Conservation (phyloP, 2,113 vertebrate genomes). For the Apaloderma vittatum region DNA sequence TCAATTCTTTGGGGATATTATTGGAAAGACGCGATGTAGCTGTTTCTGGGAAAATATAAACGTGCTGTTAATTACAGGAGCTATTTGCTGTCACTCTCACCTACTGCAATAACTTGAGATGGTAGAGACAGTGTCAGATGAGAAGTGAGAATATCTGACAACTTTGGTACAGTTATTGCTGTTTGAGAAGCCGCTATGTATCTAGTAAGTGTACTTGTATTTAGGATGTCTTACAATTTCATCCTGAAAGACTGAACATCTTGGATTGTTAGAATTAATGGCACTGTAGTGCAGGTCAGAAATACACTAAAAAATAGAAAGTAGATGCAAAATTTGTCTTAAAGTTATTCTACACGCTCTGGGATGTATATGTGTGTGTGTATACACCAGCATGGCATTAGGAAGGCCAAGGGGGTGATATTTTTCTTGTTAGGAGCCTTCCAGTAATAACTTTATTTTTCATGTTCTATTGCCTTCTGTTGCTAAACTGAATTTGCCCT, state of each 20-base stretch:
- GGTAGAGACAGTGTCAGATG: background rate
- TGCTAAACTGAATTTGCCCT: background rate
- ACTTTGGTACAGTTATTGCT: slow-evolving; percentile 23
- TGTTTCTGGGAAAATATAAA: background rate
- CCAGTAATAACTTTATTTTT: background rate
- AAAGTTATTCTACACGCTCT: background rate
- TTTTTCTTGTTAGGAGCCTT: background rate
- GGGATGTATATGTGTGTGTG: background rate
- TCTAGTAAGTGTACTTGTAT: background rate
- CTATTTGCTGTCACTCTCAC: background rate
- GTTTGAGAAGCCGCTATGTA: background rate
- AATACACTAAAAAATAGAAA: background rate
- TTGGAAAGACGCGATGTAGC: background rate
- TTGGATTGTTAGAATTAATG: background rate
- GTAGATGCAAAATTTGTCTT: background rate
- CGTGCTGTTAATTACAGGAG: background rate
- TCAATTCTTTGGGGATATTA: background rate
- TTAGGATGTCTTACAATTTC: background rate
- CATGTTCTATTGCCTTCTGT: background rate
- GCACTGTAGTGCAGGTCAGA: background rate
- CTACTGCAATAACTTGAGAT: background rate
- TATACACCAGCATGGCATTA: background rate
- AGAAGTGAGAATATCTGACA: slow-evolving; percentile 13
- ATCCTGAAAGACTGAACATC: background rate
- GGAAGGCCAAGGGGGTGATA: background rate